A percentile compares a stretch with the other conserved stretches of the same genome.
Conservation (phyloP, 92 coral and sea anemone species). For the Porites rus region DNA sequence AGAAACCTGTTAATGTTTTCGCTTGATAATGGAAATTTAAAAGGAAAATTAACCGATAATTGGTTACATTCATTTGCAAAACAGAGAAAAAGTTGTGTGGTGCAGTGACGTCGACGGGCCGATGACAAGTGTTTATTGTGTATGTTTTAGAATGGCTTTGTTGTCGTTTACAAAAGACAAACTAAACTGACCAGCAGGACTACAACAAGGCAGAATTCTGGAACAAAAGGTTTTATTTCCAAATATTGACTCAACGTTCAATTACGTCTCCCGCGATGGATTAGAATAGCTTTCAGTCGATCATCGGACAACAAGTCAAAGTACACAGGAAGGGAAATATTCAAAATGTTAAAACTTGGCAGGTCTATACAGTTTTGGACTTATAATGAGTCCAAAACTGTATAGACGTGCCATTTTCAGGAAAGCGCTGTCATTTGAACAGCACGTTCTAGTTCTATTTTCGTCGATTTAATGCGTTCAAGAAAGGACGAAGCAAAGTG, state of each 20-base stretch:
- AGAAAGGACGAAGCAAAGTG: neutral
- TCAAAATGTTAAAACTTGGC: no score
- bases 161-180: slow-evolving; percentile 33
- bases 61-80: slow-evolving; percentile 19
- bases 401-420: neutral
- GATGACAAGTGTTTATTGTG: slow-evolving; percentile 17
- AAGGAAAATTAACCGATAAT: slow-evolving; percentile 21
- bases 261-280: slow-evolving; percentile 42
- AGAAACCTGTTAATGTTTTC: slow-evolving; percentile 34
- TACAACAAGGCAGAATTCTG: slow-evolving; percentile 14
- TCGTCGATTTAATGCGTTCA: neutral
- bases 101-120: slow-evolving; percentile 13
- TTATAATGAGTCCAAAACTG: neutral
- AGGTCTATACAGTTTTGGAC: neutral
- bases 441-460: no score
- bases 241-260: slow-evolving; percentile 45
- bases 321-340: neutral
- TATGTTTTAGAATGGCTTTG: neutral
- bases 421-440: neutral
- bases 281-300: slow-evolving; percentile 18
- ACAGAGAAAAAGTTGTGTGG: neutral
- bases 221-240: neutral
- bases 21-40: slow-evolving; percentile 20
- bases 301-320: slow-evolving; percentile 28
- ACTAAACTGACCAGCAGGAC: slow-evolving; percentile 21